Conservation (phyloP, 2,797 vertebrate species). For the Platyrinchus mystaceus region DNA sequence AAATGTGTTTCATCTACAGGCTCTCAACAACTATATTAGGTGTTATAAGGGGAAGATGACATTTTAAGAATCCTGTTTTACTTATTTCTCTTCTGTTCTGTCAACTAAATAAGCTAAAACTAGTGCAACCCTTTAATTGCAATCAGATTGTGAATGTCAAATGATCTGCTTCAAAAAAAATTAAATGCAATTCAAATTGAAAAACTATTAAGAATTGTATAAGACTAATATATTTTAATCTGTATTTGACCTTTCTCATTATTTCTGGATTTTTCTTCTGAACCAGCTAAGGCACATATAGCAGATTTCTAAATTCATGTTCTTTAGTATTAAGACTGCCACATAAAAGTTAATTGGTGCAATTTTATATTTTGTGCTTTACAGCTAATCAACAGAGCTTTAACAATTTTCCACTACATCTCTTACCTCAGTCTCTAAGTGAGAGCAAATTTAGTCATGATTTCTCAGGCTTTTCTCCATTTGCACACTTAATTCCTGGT, state of each 20-base stretch:
- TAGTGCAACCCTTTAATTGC: slow-evolving; percentile 18
- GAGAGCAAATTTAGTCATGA: neutral
- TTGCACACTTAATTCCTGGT: neutral
- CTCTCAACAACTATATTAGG: neutral
- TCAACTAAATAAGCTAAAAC: neutral
- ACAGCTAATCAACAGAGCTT: neutral
- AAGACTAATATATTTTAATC: slow-evolving; percentile 6
- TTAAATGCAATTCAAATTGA: slow-evolving; percentile 35
- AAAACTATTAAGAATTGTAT: slow-evolving; percentile 1
- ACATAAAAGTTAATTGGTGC: neutral
- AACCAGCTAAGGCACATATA: neutral
- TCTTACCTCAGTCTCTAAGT: neutral
- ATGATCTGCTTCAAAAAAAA: slow-evolving; percentile 30
- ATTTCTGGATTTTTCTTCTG: slow-evolving; percentile 31
- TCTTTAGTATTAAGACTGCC: neutral
- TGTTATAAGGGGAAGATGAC: neutral
- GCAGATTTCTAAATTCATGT: neutral
- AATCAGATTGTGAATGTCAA: slow-evolving; percentile 50
- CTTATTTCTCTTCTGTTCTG: neutral
- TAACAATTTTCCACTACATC: neutral
- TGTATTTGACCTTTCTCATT: slow-evolving; percentile 37
- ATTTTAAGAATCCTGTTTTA: neutral
- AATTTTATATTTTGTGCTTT: neutral
- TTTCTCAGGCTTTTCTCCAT: neutral
- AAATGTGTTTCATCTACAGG: neutral